Base-by-base conservation (phyloP, 2,888 invertebrate genomes). In the Orchestes rusci region DNA sequence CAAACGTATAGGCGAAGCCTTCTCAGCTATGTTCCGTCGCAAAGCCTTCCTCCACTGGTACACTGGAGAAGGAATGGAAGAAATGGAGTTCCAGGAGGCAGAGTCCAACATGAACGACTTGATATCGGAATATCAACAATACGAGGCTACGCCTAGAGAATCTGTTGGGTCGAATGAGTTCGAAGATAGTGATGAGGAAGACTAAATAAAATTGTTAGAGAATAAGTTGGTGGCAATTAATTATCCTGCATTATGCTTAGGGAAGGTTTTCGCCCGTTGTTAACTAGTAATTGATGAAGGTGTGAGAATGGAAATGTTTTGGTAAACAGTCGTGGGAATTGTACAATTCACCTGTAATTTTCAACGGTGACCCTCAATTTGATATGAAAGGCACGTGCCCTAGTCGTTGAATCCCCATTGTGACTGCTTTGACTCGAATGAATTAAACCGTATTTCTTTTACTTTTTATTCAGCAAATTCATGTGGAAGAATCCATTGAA, bases 41-140 rank as follows among this genome's bases (percentile, higher is more conserved):
- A 85, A 75, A 73, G 92, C 73, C 69, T 87, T 79, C 77, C 73
- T 78, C 67, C 87, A 87, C 75, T 82, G 81, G 81, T 82, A 80
- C 68, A 81, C 80, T 4, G 80, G 80, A 16, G 81, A 82, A 62
- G 81, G 81, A 50, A 81, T 82, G 81, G 81, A 81, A 59, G 80
- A 82, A 62, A 76, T 75, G 73, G 81, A 82, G 64, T 82, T 82
- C 69, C 77, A 75, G n/a, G 82, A 82, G 60, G 82, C 82, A 7
- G 79, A 82, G 60, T 74, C 77, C 40, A 80, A 86, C 70, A 80
- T 88, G 80, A 80, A 79, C 56, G 82, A 82, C 63, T 64, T 82
- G 28, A 75, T 82, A 45, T 79, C 80, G 0, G 84, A 84, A 61
- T 85, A 84, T 68, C 84, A 84, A 59, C 83, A 84, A 67, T 83